phyloP scores from a whole-genome alignment of 2,888 invertebrate species.

The Leptogaster cylindrica region DNA sequence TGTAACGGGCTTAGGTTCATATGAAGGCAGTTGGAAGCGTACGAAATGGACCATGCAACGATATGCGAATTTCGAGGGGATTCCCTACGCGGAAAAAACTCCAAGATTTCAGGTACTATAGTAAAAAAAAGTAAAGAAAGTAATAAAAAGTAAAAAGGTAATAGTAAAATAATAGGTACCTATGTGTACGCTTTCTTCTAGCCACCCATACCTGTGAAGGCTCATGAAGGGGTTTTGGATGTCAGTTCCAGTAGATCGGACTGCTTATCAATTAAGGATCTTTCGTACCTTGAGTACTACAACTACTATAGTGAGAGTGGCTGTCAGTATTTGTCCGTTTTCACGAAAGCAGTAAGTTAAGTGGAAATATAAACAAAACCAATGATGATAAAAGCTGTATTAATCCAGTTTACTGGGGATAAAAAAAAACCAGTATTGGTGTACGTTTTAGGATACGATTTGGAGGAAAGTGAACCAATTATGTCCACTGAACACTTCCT shows the following conservation, averaged over 20 bases:
- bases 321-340: not conserved
- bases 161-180: too few relatives aligned
- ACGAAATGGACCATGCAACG: conserved; percentile 37
- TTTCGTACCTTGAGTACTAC: not conserved
- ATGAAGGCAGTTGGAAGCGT: not conserved
- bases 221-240: too few relatives aligned
- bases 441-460: conserved; percentile 62
- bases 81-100: conserved; percentile 29
- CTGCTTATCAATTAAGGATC: not conserved
- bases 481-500: conserved; percentile 62
- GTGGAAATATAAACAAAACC: too few relatives aligned
- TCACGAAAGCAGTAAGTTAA: conserved; percentile 3
- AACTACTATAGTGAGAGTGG: not conserved
- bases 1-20: conserved; percentile 27
- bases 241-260: not conserved
- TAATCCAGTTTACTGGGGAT: conserved; percentile 46
- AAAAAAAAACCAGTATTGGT: conserved; percentile 59
- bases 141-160: too few relatives aligned
- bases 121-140: too few relatives aligned
- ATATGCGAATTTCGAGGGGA: conserved; percentile 37
- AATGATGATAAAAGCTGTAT: too few relatives aligned
- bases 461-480: conserved; percentile 61
- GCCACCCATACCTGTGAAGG: too few relatives aligned
- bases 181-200: too few relatives aligned
- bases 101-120: conserved; percentile 42